phyloP scores from a whole-genome alignment of 2,888 invertebrate species.

The Xestia c-nigrum region DNA sequence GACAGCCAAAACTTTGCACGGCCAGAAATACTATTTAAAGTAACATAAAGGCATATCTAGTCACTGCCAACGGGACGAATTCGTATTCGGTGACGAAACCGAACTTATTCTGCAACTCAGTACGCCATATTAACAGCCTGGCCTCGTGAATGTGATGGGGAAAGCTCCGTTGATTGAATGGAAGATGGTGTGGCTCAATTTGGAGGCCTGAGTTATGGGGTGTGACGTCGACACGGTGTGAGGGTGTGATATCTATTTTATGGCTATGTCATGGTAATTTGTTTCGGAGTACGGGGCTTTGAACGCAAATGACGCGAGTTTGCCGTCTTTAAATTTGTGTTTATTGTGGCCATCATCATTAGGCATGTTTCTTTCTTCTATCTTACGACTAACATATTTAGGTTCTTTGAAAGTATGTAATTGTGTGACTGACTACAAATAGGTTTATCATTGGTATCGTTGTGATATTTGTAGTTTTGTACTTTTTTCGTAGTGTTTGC shows the following conservation, averaged over 20 bases:
- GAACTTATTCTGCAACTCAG: background rate
- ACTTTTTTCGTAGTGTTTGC: background rate
- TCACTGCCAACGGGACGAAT: background rate
- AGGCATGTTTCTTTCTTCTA: background rate
- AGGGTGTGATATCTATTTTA: constrained; percentile 35
- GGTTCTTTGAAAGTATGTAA: background rate
- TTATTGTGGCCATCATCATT: background rate
- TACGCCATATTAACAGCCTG: background rate
- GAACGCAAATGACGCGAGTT: constrained; percentile 15
- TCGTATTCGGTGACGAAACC: background rate
- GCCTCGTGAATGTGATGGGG: constrained; percentile 57
- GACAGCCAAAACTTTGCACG: background rate
- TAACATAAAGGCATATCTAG: background rate
- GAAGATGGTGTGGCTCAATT: constrained; percentile 44
- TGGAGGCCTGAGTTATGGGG: constrained; percentile 42
- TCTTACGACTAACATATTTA: background rate
- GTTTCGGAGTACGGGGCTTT: constrained; percentile 4
- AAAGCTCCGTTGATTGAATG: constrained; percentile 43
- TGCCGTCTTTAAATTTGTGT: background rate
- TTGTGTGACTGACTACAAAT: background rate
- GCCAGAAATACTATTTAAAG: background rate
- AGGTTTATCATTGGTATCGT: background rate
- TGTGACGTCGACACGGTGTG: constrained; percentile 29
- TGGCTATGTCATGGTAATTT: constrained; percentile 42
- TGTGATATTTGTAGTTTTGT: background rate